Evolutionary conservation across 2,888 invertebrate species (phyloP), one percentile per base, ranked within the genome.

Genomic region (Horisme vitalbata): DNA sequence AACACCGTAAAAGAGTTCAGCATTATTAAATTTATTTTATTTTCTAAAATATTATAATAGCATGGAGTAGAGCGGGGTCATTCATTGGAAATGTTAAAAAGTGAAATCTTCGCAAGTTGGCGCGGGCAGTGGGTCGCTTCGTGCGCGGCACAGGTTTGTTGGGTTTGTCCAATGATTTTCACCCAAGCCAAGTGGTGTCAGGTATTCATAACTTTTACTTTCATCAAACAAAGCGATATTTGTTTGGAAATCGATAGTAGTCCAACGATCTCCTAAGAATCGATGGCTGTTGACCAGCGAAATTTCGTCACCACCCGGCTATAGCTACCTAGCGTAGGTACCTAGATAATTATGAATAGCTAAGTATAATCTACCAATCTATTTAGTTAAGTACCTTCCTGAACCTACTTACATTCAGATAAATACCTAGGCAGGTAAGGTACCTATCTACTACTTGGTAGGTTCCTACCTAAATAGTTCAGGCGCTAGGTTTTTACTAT

Each of bases 191-290:
- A 65, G 63, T 57, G 60, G 64, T 63, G 61, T 24, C 36, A 41
- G 41, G 59, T 70, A 68, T 74, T 74, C 66, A 64, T 65, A 71
- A 82, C 84, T 86, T 83, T 86, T 85, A 85, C 86, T 87, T 86
- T 84, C 78, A 59, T 70, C 71, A 75, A 79, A 78, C 69, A 77
- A 70, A 65, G 61, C 55, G 34, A 44, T 59, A 47, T 59, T 65
- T 55, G 50, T 54, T 54, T 57, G 45, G 41, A 45, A 50, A 55
- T 46, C 65, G 54, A 63, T 57, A 54, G 47, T 41, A 36, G 48
- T 43, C 38, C 33, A 35, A 31, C 5, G 15, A 12, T 31, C 10
- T 38, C 23, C n/a, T n/a, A n/a, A n/a, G n/a, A n/a, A 23, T 4
- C 4, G n/a, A n/a, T 23, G n/a, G 23, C 9, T 23, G 9, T 23